phyloP scores from a whole-genome alignment of 2,888 invertebrate genomes.

The Synergus japonicus region DNA sequence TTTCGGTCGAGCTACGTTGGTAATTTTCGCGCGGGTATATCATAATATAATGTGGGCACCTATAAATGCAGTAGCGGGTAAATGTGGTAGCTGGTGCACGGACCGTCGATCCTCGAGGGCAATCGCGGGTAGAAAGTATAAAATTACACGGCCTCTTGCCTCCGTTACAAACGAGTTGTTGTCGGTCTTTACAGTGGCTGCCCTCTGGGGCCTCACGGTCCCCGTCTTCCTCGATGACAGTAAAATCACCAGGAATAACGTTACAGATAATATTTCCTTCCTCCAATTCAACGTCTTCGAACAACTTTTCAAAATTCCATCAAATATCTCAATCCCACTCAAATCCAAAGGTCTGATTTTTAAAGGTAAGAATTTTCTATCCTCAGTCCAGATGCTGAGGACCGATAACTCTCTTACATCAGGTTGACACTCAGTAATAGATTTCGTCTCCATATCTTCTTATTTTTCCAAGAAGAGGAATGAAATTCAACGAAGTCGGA shows the following conservation, averaged over 20 bases:
- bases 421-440: neutral
- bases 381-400: neutral
- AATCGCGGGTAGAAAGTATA: slow-evolving; percentile 38
- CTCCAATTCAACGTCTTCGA: neutral
- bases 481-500: slow-evolving; percentile 4
- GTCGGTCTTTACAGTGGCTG: neutral
- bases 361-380: neutral
- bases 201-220: slow-evolving; percentile 19
- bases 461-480: neutral
- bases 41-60: slow-evolving; percentile 26
- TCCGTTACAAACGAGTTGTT: slow-evolving; percentile 26
- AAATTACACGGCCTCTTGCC: slow-evolving; percentile 39
- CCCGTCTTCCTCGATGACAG: slow-evolving; percentile 20
- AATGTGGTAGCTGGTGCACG: slow-evolving; percentile 28
- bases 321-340: neutral
- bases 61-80: slow-evolving; percentile 37
- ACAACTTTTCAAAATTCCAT: neutral
- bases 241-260: neutral
- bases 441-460: neutral
- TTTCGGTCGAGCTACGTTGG: slow-evolving; percentile 25
- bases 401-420: neutral
- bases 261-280: neutral
- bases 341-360: neutral
- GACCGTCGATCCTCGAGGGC: slow-evolving; percentile 35
- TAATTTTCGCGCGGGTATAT: slow-evolving; percentile 36